Base-by-base conservation (phyloP, 2,797 vertebrate genomes). In the Aratinga solstitialis region DNA sequence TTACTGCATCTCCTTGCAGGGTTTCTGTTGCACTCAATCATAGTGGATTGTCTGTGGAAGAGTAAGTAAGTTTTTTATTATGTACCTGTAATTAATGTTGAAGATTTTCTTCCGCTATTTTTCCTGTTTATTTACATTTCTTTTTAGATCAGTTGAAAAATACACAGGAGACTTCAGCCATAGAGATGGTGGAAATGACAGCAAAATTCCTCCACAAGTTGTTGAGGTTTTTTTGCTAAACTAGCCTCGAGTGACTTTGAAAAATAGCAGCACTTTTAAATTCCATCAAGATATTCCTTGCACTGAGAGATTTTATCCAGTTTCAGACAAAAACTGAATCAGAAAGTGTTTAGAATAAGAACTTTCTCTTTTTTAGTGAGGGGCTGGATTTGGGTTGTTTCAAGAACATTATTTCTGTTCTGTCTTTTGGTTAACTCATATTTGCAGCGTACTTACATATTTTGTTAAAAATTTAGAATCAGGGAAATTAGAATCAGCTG, bases 401-500 rank as follows among this genome's bases (percentile, higher is more conserved):
- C 83, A 88, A 87, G 56, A 51, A 56, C 90, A 84, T 95, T 95
- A 95, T 95, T 95, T 95, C 61, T 93, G 74, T 92, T 78, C 71
- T 61, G 40, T 67, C 89, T 9, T 92, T 81, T 82, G 73, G 74
- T 89, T 90, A 87, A 92, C 59, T 84, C 73, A 40, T 23, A 77
- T 56, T 92, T 93, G 47, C 71, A 87, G 92, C 36, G 63, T 76
- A 66, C 73, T 93, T 83, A 91, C 17, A 79, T 88, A 75, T 74
- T 94, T 93, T 90, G 74, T 51, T 93, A 92, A 96, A 94, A 95
- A 92, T 40, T 83, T 59, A 73, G 40, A 91, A 73, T 61, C 84
- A 30, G 74, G 74, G 36, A 96, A 94, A 95, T 94, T 71, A 84
- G 87, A 90, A 79, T 47, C 94, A 95, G 84, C 91, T 93, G 87